Evolutionary conservation across 2,797 vertebrate species (phyloP), one percentile per base, ranked within the genome.

Genomic region (Darevskia nairensis): DNA sequence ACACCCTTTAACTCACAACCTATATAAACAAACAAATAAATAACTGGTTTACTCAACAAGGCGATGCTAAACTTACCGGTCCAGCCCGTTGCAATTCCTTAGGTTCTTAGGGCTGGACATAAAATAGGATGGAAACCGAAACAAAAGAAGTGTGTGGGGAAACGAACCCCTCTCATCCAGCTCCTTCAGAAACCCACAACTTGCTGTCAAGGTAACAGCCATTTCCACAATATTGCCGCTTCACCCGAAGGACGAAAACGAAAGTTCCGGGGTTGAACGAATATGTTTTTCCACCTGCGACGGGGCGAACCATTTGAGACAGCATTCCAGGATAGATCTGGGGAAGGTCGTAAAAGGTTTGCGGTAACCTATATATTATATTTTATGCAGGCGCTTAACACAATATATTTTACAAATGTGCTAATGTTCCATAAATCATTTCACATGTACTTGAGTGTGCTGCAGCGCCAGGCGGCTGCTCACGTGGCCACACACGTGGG

Each of bases 201-300:
- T 85, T 55, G 93, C 95, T 94, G 88, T 92, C 94, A 93, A 87
- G 94, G 95, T 59, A 95, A 96, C 94, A 0, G 84, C 88, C 39
- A 83, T 68, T 85, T 64, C 89, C 94, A 94, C 93, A 96, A 94
- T 13, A 91, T 86, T 91, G 92, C 91, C 89, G 89, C 92, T 91
- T 41, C 93, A 89, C 74, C 95, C 74, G 84, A 94, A 94, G 85
- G 89, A 61, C 46, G 84, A 86, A 75, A 84, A 64, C 91, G 50
- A 23, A n/a, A 90, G 89, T 91, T 68, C 80, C 64, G 23, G 21
- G 50, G 89, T 86, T 90, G 94, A 95, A 95, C 93, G 85, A 93
- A 92, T 92, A 90, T 96, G 95, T 97, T 96, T 95, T 97, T 96
- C 96, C 96, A 97, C 96, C 96, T 97, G 97, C 96, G 15, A 55